These are phyloP conservation scores for Diabrotica virgifera DNA, from an alignment of 1,140 invertebrate species.

Conservation along the genomic window DNA sequence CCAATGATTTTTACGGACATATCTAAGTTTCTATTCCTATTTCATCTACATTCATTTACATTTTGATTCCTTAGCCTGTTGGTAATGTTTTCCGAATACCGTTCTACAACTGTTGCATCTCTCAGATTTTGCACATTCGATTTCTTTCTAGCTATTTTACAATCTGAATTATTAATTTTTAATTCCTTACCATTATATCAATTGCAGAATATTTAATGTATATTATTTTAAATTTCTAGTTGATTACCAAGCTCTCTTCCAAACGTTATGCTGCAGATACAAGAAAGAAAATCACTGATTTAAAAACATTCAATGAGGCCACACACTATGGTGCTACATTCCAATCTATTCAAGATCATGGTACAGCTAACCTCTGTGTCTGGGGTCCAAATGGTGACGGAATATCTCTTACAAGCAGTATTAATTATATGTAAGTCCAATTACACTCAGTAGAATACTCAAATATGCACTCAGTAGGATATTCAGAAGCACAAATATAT, in stretches of 20 bases:
- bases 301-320: conserved; percentile 63
- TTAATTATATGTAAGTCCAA: conserved; percentile 79
- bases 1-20: too few relatives aligned
- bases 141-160: too few relatives aligned
- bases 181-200: not conserved
- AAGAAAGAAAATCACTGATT: conserved; percentile 59
- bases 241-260: conserved; percentile 63
- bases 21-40: too few relatives aligned
- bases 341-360: conserved; percentile 64
- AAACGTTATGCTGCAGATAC: conserved; percentile 61
- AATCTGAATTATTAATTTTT: too few relatives aligned
- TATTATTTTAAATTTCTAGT: conserved; percentile 50
- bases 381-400: conserved; percentile 86
- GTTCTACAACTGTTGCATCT: too few relatives aligned
- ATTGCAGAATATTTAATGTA: not conserved
- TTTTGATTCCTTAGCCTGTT: too few relatives aligned
- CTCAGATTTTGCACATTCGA: too few relatives aligned
- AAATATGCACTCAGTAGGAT: too few relatives aligned
- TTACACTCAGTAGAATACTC: too few relatives aligned
- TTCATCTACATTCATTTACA: too few relatives aligned
- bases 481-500: too few relatives aligned
- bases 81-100: too few relatives aligned
- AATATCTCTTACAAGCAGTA: conserved; percentile 86
- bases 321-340: conserved; percentile 66
- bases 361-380: conserved; percentile 88